Percentiles rank a stretch among this genome's conserved stretches.
Evolutionary conservation across 2,113 vertebrate species (phyloP).

Genomic region (Pangasianodon gigas): DNA sequence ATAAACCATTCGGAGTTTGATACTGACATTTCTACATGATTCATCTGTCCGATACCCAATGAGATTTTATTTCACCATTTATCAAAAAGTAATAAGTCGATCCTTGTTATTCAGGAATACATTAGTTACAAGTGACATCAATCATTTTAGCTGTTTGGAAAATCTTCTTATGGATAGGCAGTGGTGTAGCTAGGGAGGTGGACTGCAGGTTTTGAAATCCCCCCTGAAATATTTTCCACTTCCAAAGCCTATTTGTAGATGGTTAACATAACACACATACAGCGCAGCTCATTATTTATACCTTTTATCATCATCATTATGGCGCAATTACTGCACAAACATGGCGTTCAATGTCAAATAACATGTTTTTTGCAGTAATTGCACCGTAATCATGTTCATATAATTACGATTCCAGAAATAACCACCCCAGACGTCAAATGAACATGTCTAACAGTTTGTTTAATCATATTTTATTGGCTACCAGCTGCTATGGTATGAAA

Average conservation of each 20-base stretch:
- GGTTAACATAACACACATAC: background rate
- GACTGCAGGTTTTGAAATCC: background rate
- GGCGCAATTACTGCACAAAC: background rate
- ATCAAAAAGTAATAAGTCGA: conserved; percentile 35
- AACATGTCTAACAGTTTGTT: background rate
- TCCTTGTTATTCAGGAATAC: conserved; percentile 28
- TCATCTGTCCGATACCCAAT: background rate
- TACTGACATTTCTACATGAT: background rate
- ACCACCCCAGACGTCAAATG: background rate
- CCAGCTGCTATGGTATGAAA: background rate
- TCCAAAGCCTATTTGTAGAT: background rate
- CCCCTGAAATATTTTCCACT: background rate
- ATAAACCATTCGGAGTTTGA: conserved; percentile 8
- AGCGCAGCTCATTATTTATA: background rate
- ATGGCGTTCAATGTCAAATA: background rate
- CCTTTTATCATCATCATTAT: background rate
- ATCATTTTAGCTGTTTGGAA: conserved; percentile 10
- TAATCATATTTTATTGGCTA: background rate
- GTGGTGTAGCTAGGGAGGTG: background rate
- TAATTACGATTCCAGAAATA: background rate
- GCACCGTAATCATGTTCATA: background rate
- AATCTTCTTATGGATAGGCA: background rate
- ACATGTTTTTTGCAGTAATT: background rate
- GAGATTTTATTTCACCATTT: conserved; percentile 19
- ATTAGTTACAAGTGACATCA: conserved; percentile 14